Evolutionary conservation across 2,113 vertebrate genomes (phyloP).

Genomic region (Sminthopsis crassicaudata): DNA sequence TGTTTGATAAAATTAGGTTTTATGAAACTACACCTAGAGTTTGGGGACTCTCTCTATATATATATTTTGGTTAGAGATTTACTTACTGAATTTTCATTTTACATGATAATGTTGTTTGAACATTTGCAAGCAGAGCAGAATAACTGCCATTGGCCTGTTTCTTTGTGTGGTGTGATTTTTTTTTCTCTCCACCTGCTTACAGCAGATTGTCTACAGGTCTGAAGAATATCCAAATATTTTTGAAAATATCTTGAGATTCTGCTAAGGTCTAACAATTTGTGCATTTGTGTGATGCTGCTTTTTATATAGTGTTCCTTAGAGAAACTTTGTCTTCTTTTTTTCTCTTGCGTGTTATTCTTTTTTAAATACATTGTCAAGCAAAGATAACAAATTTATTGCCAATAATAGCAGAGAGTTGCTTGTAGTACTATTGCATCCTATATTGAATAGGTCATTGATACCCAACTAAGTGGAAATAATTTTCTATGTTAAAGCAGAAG

Average conservation of each 20-base stretch:
- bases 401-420: conserved; percentile 85
- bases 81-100: conserved; percentile 53
- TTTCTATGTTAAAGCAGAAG: conserved; percentile 89
- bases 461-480: conserved; percentile 96
- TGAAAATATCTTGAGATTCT: conserved; percentile 72
- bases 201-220: conserved; percentile 67
- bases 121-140: conserved; percentile 57
- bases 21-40: background rate
- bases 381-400: conserved; percentile 84
- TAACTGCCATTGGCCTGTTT: conserved; percentile 57
- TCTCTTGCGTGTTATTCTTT: conserved; percentile 79
- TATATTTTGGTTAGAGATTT: conserved; percentile 23
- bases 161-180: conserved; percentile 77
- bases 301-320: conserved; percentile 69
- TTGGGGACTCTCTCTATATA: too few species aligned
- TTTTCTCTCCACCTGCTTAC: conserved; percentile 78
- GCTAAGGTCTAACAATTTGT: conserved; percentile 63
- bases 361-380: conserved; percentile 78
- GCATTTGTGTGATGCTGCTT: conserved; percentile 63
- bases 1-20: background rate
- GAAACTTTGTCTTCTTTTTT: conserved; percentile 74
- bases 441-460: conserved; percentile 94
- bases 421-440: conserved; percentile 84
- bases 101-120: conserved; percentile 41
- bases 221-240: conserved; percentile 71